A percentile compares a stretch with the other conserved stretches of the same genome.
These are phyloP conservation scores for Acinonyx jubatus DNA, from an alignment of 2,113 vertebrate genomes.

Conservation along the genomic window DNA sequence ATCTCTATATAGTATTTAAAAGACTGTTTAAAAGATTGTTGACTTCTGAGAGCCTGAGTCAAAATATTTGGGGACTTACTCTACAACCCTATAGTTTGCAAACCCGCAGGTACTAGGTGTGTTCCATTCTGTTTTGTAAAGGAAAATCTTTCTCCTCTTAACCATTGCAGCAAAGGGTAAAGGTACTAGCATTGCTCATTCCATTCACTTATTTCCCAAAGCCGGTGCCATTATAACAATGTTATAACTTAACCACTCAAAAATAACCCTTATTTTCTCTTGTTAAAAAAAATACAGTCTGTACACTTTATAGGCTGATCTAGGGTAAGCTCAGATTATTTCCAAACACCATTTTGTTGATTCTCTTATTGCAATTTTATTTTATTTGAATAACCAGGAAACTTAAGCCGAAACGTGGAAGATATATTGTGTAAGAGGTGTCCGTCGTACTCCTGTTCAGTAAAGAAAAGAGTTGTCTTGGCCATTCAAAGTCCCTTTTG, in stretches of 20 bases:
- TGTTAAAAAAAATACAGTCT: neutral
- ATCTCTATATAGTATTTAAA: neutral
- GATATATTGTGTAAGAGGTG: neutral
- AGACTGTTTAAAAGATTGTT: neutral
- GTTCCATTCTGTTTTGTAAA: neutral
- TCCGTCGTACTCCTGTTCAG: neutral
- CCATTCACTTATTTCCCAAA: neutral
- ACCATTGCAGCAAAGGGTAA: neutral
- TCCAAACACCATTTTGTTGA: neutral
- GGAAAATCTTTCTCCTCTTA: neutral
- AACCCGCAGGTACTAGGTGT: neutral
- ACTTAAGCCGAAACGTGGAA: neutral
- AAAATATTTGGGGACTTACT: neutral
- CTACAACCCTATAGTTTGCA: neutral
- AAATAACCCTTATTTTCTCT: neutral
- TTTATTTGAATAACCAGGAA: neutral
- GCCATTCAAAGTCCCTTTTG: slow-evolving; percentile 42
- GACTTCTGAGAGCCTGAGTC: neutral
- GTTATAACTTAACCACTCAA: neutral
- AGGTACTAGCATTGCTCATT: neutral
- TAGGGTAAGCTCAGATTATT: neutral
- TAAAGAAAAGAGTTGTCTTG: neutral
- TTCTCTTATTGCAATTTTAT: neutral
- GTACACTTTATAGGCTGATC: neutral
- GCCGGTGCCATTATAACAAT: neutral